A percentile compares a stretch with the other conserved stretches of the same genome.
phyloP scores from a whole-genome alignment of 2,888 invertebrate genomes.

The Lobophora halterata region DNA sequence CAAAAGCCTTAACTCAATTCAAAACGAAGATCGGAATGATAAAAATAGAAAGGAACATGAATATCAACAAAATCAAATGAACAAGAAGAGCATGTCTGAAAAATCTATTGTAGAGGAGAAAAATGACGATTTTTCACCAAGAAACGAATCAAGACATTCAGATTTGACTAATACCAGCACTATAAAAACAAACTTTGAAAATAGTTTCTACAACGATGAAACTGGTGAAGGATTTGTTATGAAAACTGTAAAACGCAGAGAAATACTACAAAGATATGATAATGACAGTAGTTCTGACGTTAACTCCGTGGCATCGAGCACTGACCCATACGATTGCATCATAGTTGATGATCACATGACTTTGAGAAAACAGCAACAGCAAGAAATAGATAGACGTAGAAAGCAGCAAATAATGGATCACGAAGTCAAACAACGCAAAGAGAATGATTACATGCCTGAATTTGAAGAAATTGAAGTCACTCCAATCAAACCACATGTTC shows the following conservation, averaged over 20 bases:
- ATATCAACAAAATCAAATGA: slow-evolving; percentile 59
- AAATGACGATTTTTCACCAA: slow-evolving; percentile 60
- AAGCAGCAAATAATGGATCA: slow-evolving; percentile 62
- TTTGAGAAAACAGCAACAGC: slow-evolving; percentile 76
- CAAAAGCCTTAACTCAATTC: slow-evolving; percentile 72
- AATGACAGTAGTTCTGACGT: slow-evolving; percentile 84
- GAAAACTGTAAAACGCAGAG: slow-evolving; percentile 87
- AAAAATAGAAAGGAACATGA: slow-evolving; percentile 52
- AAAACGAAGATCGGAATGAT: slow-evolving; percentile 63
- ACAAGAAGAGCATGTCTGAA: slow-evolving; percentile 70
- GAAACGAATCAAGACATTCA: slow-evolving; percentile 73
- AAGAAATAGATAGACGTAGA: slow-evolving; percentile 71
- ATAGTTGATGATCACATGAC: slow-evolving; percentile 89
- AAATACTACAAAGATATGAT: slow-evolving; percentile 86
- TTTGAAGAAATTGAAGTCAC: slow-evolving; percentile 77
- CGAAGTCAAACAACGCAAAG: slow-evolving; percentile 67
- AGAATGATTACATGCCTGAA: slow-evolving; percentile 72
- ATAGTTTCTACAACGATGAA: slow-evolving; percentile 84
- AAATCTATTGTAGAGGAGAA: slow-evolving; percentile 70
- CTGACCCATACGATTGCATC: slow-evolving; percentile 90
- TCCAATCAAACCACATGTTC: slow-evolving; percentile 72
- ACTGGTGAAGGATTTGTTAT: slow-evolving; percentile 84
- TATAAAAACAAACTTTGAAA: slow-evolving; percentile 80
- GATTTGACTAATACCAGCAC: slow-evolving; percentile 75
- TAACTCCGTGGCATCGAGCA: slow-evolving; percentile 84